Conservation (phyloP, 2,113 vertebrate genomes). For the Pedionomus torquatus region DNA sequence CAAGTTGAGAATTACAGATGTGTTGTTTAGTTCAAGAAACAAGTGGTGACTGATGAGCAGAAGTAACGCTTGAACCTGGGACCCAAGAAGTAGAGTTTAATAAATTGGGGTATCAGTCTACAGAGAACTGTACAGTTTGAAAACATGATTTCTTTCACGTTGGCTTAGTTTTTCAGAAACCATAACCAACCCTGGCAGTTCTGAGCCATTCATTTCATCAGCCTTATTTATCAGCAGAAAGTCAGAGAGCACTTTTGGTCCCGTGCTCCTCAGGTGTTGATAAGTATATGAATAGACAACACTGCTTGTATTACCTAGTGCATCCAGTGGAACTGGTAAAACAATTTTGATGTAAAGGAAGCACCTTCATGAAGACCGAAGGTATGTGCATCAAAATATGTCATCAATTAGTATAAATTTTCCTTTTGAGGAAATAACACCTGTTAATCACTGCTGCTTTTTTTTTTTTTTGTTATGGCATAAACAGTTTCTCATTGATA, state of each 20-base stretch:
- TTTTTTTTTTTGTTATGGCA: not conserved
- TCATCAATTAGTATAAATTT: slow-evolving; percentile 35
- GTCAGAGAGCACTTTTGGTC: slow-evolving; percentile 54
- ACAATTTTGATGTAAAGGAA: slow-evolving; percentile 57
- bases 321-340: not conserved
- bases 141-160: slow-evolving; percentile 71
- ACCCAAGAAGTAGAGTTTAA: slow-evolving; percentile 52
- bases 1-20: slow-evolving; percentile 63
- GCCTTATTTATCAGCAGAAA: slow-evolving; percentile 68
- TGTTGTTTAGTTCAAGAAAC: slow-evolving; percentile 66
- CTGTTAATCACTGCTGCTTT: not conserved
- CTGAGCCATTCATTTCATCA: slow-evolving; percentile 60
- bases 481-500: slow-evolving; percentile 7
- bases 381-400: slow-evolving; percentile 7
- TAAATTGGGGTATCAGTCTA: slow-evolving; percentile 57
- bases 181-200: slow-evolving; percentile 72
- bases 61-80: slow-evolving; percentile 68
- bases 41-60: slow-evolving; percentile 73
- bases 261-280: slow-evolving; percentile 64
- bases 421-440: slow-evolving; percentile 20
- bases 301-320: not conserved
- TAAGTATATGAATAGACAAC: slow-evolving; percentile 63
- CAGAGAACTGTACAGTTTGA: slow-evolving; percentile 53
- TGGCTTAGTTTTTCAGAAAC: slow-evolving; percentile 67
- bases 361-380: not conserved